These are phyloP conservation scores for Polietes domitor DNA, from an alignment of 2,888 invertebrate species.

Conservation along the genomic window DNA sequence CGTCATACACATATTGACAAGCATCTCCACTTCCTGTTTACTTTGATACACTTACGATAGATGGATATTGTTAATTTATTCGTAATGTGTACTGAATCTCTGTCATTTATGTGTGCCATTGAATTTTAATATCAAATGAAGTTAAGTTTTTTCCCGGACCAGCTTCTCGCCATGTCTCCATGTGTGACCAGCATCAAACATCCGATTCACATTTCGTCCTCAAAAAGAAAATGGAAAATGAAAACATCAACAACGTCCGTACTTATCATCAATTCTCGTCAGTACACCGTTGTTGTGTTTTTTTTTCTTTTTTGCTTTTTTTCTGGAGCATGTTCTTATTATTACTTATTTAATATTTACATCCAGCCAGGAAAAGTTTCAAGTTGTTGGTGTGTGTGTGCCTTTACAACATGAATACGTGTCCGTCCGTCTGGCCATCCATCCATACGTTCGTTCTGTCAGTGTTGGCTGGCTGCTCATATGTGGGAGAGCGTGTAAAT, in stretches of 20 bases:
- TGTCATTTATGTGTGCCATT: conserved; percentile 39
- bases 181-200: conserved; percentile 15
- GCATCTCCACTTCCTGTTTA: conserved; percentile 13
- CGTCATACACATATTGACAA: not conserved
- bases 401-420: conserved; percentile 42
- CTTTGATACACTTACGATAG: conserved; percentile 28
- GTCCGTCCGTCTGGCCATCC: conserved; percentile 10
- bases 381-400: no score
- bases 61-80: conserved; percentile 54
- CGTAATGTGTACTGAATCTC: conserved; percentile 35
- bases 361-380: conserved; percentile 32
- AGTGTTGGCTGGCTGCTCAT: not conserved
- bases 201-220: conserved; percentile 25
- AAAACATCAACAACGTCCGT: conserved; percentile 17
- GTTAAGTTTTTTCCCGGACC: conserved; percentile 3
- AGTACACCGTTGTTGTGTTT: conserved; percentile 25
- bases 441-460: not conserved
- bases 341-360: conserved; percentile 52
- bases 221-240: not conserved
- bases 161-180: conserved; percentile 1
- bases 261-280: conserved; percentile 55
- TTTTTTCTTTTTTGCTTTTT: not conserved
- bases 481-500: no score
- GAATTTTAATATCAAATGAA: conserved; percentile 49
- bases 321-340: conserved; percentile 1